Conservation (phyloP, 2,888 invertebrate species). For the Cremastinae sp. region DNA sequence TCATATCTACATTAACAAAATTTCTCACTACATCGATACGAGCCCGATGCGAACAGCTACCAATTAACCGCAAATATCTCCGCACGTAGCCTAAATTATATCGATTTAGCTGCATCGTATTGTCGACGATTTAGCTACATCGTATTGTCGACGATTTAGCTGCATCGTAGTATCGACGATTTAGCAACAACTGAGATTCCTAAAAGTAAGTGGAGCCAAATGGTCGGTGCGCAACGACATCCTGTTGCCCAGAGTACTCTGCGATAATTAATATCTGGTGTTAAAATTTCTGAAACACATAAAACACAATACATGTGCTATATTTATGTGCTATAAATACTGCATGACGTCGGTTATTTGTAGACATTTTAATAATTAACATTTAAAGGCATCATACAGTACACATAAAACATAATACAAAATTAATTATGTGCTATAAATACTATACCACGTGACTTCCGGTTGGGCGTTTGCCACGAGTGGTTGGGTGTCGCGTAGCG, state of each 20-base stretch:
- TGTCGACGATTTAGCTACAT: constrained; percentile 46
- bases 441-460: too few species aligned
- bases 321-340: too few species aligned
- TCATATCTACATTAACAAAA: constrained; percentile 1
- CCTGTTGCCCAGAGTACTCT: constrained; percentile 83
- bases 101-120: constrained; percentile 38
- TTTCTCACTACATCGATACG: constrained; percentile 25
- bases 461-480: too few species aligned
- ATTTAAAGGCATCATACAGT: too few species aligned
- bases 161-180: constrained; percentile 42
- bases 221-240: constrained; percentile 68
- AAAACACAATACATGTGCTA: too few species aligned
- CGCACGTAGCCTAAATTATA: constrained; percentile 46
- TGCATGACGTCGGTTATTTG: too few species aligned
- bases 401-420: too few species aligned
- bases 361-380: too few species aligned
- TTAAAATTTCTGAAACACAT: constrained; percentile 84
- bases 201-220: constrained; percentile 71
- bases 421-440: too few species aligned
- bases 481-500: too few species aligned
- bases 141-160: too few species aligned
- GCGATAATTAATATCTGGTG: constrained; percentile 88
- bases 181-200: constrained; percentile 61
- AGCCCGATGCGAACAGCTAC: constrained; percentile 29
- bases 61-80: constrained; percentile 11